Evolutionary conservation across 30 jellyfish, hydroid and myxozoan species (phyloP).

Genomic region (Rhopilema esculentum): DNA sequence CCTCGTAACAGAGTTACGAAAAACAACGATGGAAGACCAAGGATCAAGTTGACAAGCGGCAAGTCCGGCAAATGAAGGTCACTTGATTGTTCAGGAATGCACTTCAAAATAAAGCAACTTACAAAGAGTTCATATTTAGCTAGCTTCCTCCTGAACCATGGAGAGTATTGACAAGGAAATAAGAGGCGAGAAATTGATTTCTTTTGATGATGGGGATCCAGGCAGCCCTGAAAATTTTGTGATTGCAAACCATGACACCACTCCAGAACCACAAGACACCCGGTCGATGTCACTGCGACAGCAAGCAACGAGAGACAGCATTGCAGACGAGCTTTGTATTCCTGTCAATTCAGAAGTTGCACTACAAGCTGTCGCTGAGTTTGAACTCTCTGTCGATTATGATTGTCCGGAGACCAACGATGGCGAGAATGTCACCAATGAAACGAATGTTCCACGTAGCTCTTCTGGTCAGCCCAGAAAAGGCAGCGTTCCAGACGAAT

Average conservation of each 20-base stretch:
- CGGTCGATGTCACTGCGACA: neutral
- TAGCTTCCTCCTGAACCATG: neutral
- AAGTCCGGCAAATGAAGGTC: neutral
- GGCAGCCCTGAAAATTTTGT: neutral
- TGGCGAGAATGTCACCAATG: neutral
- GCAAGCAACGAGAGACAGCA: conserved; percentile 17
- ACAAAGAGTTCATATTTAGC: neutral
- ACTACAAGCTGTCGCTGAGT: conserved; percentile 42
- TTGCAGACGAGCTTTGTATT: conserved; percentile 49
- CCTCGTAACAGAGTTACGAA: neutral
- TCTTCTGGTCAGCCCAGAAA: neutral
- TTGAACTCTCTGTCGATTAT: conserved; percentile 14
- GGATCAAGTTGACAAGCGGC: neutral
- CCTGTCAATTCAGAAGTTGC: conserved; percentile 44
- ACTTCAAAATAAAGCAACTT: neutral
- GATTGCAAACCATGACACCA: neutral
- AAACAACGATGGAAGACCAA: neutral
- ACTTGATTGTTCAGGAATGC: neutral
- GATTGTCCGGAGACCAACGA: conserved; percentile 1
- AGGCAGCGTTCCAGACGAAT: conserved; percentile 51
- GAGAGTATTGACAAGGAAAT: neutral
- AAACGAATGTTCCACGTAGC: neutral
- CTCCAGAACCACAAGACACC: neutral
- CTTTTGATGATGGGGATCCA: neutral
- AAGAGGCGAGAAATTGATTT: neutral